Percentiles rank a stretch among this genome's conserved stretches.
These are phyloP conservation scores for Chascanopsetta lugubris DNA, from an alignment of 2,113 vertebrate species.

Conservation along the genomic window DNA sequence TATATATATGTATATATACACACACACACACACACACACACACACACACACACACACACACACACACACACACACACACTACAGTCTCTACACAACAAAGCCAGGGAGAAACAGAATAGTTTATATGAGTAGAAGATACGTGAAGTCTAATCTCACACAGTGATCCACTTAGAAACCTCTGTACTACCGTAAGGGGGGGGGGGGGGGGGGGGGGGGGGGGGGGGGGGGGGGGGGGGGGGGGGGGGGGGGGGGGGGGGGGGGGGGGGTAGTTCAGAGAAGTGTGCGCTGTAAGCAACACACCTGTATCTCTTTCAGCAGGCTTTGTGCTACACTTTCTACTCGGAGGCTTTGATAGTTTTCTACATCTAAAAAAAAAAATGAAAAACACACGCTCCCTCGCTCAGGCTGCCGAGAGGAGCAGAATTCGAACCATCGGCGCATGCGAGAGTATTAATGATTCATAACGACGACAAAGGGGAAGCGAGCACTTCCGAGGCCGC, in stretches of 20 bases:
- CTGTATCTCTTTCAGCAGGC: slow-evolving; percentile 29
- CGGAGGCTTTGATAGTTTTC: not conserved
- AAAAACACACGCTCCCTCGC: not conserved
- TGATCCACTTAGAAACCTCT: too few species aligned
- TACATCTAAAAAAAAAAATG: not conserved
- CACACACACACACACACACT: slow-evolving; percentile 24
- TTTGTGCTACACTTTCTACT: slow-evolving; percentile 4
- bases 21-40: slow-evolving; percentile 39
- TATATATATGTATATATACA: too few species aligned
- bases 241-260: too few species aligned
- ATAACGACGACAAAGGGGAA: slow-evolving; percentile 41
- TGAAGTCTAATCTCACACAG: slow-evolving; percentile 68
- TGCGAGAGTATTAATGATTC: slow-evolving; percentile 44
- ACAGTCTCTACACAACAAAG: too few species aligned
- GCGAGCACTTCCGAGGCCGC: slow-evolving; percentile 56
- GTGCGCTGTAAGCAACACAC: slow-evolving; percentile 37
- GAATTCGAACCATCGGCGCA: slow-evolving; percentile 27
- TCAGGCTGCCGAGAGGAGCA: slow-evolving; percentile 4
- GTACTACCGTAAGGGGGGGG: too few species aligned
- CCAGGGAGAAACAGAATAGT: too few species aligned
- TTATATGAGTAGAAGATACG: too few species aligned
- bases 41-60: slow-evolving; percentile 16
- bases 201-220: too few species aligned
- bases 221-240: too few species aligned
- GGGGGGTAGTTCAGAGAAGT: not conserved